Base-by-base conservation (phyloP, 2,888 invertebrate genomes). In the Doris montereyensis region DNA sequence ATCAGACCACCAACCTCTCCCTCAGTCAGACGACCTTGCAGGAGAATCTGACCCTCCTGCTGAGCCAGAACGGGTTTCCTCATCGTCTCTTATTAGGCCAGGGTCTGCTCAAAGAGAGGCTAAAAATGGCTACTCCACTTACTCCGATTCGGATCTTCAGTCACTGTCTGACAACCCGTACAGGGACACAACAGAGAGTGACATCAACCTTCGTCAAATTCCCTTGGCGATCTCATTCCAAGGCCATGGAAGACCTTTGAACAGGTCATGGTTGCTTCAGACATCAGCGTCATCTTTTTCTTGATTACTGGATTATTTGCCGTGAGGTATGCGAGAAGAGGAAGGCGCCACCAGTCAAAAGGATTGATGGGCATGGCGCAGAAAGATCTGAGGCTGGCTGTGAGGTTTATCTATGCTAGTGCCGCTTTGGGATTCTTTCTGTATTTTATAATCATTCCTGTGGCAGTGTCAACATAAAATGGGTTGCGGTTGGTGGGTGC, bases 301-400 rank as follows among this genome's bases (percentile, higher is more conserved):
- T 32, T 85, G 26, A 81, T 86, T 62, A 84, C 86, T 62, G 89
- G 88, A 5, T 75, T 86, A 26, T 84, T 87, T 76, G 89, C 89
- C 17, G 83, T 87, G 32, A 82, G 86, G 21, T 85, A 87, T 78
- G 87, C 87, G 0, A 81, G 83, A 76, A 83, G 85, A 41, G 88
- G 88, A 0, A 86, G 85, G 77, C 82, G 84, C 70, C 87, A 87
- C 17, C 86, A 88, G 76, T 85, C 85, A 58, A 89, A 89, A 81
- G 89, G 89, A 0, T 78, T 89, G 41, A 87, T 88, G 82, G 89
- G 88, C 13, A 82, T 88, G 77, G 88, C 88, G 17, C 88, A 89
- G 84, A 85, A 85, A 79, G 86, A 88, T 78, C 83, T 86, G 58
- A 85, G 83, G 58, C 76, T 83, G 65, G 87, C 89, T 2, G 86